These are phyloP conservation scores for Adrianichthys oophorus DNA, from an alignment of 2,797 vertebrate species.

Conservation along the genomic window DNA sequence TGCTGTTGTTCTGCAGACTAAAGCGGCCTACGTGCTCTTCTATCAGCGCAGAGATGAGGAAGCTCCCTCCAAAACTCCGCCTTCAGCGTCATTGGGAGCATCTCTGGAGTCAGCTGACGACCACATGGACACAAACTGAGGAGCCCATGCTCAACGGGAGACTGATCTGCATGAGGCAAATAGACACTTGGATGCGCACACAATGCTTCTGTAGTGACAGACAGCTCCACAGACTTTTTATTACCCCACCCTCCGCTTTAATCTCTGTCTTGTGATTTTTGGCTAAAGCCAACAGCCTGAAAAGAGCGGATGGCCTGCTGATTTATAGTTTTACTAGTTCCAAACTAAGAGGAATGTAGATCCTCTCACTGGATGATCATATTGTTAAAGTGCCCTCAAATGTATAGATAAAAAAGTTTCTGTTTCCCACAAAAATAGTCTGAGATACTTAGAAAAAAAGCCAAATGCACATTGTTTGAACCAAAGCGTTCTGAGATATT, in stretches of 20 bases:
- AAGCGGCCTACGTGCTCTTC: slow-evolving; percentile 94
- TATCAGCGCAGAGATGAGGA: slow-evolving; percentile 86
- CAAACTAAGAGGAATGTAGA: slow-evolving; percentile 53
- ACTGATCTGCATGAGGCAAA: slow-evolving; percentile 66
- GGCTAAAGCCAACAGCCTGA: slow-evolving; percentile 64
- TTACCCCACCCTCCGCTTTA: slow-evolving; percentile 53
- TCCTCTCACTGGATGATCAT: slow-evolving; percentile 68
- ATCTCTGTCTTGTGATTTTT: slow-evolving; percentile 63
- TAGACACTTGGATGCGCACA: slow-evolving; percentile 66
- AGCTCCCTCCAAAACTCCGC: slow-evolving; percentile 64
- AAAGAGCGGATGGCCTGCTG: slow-evolving; percentile 63
- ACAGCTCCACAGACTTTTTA: slow-evolving; percentile 55
- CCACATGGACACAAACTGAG: slow-evolving; percentile 86
- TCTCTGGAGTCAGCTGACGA: slow-evolving; percentile 72
- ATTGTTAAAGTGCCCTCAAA: slow-evolving; percentile 73
- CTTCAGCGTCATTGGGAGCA: slow-evolving; percentile 76
- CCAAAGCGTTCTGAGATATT: slow-evolving; percentile 76
- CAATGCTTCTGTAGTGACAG: slow-evolving; percentile 68
- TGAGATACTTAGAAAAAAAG: slow-evolving; percentile 59
- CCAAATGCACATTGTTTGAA: slow-evolving; percentile 79
- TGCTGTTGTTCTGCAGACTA: slow-evolving; percentile 80
- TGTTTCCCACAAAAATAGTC: slow-evolving; percentile 51
- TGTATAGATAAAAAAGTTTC: slow-evolving; percentile 59
- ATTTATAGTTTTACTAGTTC: slow-evolving; percentile 57
- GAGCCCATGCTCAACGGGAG: slow-evolving; percentile 41